Base-by-base conservation (phyloP, 2,113 vertebrate genomes). In the Tamias sibiricus region DNA sequence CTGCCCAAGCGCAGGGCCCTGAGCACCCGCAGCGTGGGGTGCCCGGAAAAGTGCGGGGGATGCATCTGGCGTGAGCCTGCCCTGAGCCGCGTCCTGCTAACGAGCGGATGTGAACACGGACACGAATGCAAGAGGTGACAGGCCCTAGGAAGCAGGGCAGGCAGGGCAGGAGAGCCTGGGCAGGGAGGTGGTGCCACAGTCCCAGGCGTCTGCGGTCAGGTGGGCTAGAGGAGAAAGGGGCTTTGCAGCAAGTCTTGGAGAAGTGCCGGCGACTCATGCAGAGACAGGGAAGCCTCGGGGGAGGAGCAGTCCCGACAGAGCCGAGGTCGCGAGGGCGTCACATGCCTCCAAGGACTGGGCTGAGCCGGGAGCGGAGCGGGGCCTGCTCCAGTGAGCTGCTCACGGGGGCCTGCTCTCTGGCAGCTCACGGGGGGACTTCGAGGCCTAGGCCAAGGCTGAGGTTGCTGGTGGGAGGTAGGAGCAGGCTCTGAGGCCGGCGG, bases 271-370 rank as follows among this genome's bases (percentile, higher is more conserved):
- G 47, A 30, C 71, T 19, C 1, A 0, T 17, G 14, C 71, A 75
- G 0, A 47, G 24, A 4, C 32, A 32, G 37, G 5, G 37, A 82
- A 8, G 1, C 1, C 7, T 77, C 14, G 12, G 44, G 35, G 28
- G 22, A 19, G 66, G 6, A 54, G 4, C 13, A 8, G 66, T 42
- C 17, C 19, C 0, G 37, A 30, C 64, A 10, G 26, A 47, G 84
- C 26, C 28, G 28, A 0, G 20, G 57, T 7, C 62, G 8, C 57
- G 7, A 0, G 1, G 84, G 11, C 11, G 35, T 8, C 6, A 2
- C 20, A 3, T 1, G 19, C 57, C 52, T 87, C 87, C 4, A 17
- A n/a, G 52, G 69, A 77, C 28, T 12, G 7, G 0, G 6, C 22
- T 28, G 71, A 57, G 74, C 13, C 6, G 37, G 59, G 35, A 54